These are phyloP conservation scores for Apostichopus californicus DNA, from an alignment of 35 echinoderm and acorn worm species.

Conservation along the genomic window DNA sequence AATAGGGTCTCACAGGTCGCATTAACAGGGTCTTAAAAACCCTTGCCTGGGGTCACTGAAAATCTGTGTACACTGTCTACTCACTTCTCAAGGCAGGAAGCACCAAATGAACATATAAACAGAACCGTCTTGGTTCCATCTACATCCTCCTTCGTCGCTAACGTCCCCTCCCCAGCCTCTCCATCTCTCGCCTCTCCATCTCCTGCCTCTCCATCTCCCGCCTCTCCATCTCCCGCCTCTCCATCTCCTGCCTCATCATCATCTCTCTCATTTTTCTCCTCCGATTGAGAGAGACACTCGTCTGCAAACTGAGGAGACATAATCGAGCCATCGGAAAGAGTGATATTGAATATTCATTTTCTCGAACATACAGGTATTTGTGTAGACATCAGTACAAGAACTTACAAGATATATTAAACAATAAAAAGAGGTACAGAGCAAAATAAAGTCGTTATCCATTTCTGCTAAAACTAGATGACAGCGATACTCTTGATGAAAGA, in stretches of 20 bases:
- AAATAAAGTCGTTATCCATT: too few relatives aligned
- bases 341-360: too few relatives aligned
- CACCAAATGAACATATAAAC: slow-evolving; percentile 90
- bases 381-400: too few relatives aligned
- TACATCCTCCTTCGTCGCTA: neutral
- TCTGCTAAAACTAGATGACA: too few relatives aligned
- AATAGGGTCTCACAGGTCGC: too few relatives aligned
- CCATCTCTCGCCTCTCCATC: too few relatives aligned
- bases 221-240: neutral
- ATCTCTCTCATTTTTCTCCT: neutral
- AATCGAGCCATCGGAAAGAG: neutral
- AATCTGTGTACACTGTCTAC: neutral
- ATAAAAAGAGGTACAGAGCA: too few relatives aligned
- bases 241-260: slow-evolving; percentile 7
- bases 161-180: neutral
- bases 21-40: too few relatives aligned
- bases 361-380: too few relatives aligned
- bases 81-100: slow-evolving; percentile 92
- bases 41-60: too few relatives aligned
- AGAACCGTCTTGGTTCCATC: slow-evolving; percentile 67
- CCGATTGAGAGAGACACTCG: slow-evolving; percentile 28
- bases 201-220: neutral
- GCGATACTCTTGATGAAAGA: too few relatives aligned
- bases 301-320: slow-evolving; percentile 41
- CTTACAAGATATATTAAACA: too few relatives aligned